phyloP scores from a whole-genome alignment of 2,113 vertebrate genomes.

The Psephotus haematonotus region DNA sequence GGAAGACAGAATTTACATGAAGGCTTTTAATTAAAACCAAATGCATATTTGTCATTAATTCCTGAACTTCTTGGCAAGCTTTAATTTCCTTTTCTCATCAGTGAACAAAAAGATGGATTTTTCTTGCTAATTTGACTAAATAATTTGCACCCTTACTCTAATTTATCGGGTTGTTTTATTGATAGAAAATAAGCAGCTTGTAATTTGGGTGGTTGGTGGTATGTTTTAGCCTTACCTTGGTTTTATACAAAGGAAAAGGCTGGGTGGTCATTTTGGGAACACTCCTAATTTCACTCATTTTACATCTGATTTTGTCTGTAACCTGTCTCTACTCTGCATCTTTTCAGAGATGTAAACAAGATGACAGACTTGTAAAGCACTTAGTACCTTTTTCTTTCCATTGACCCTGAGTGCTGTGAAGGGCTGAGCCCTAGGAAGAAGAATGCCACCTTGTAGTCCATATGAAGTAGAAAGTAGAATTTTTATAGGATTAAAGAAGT shows the following conservation, averaged over 20 bases:
- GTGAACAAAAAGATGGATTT: neutral
- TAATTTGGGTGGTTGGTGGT: neutral
- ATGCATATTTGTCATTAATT: constrained; percentile 13
- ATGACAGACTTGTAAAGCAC: neutral
- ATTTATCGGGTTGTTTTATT: neutral
- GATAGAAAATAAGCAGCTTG: neutral
- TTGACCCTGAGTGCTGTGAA: neutral
- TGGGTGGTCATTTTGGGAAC: neutral
- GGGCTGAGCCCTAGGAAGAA: neutral
- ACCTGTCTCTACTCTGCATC: neutral
- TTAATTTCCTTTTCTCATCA: neutral
- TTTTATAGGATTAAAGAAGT: neutral
- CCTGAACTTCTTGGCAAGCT: neutral
- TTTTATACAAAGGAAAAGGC: neutral
- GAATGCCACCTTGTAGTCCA: neutral
- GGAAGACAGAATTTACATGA: neutral
- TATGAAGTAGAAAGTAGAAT: neutral
- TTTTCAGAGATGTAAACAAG: neutral
- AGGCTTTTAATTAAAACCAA: constrained; percentile 23
- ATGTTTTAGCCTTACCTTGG: neutral
- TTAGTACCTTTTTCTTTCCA: neutral
- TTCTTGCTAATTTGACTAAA: neutral
- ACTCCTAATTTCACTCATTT: neutral
- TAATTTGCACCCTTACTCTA: neutral
- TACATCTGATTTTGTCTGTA: neutral